Evolutionary conservation across 1,140 invertebrate species (phyloP), one percentile per base, ranked within the genome.

Genomic region (Dreissena rostriformis): DNA sequence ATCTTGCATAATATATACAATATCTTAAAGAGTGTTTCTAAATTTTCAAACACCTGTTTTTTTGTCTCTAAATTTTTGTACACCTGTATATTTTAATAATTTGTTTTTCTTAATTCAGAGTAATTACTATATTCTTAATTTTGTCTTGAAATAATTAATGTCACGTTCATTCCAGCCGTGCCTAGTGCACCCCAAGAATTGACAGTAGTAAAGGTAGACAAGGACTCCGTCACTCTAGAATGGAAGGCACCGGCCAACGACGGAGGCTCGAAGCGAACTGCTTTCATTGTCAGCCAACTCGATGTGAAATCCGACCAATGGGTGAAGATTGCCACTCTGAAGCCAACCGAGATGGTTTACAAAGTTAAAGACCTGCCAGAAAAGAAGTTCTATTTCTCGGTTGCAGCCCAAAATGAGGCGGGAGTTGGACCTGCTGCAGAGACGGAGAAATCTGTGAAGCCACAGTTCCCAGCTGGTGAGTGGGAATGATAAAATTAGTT

Each of bases 361-460:
- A 99, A 96, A 78, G 98, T 99, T 91, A 97, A 97, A 75, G 96
- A 97, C 86, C 97, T 99, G 22, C 96, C 96, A 76, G 97, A 98
- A 70, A 85, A 83, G 77, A 97, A 98, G 91, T 98, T 99, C 93
- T 99, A 99, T 90, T 99, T 99, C 95, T 95, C 98, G 82, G 96
- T 99, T 5, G 97, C 97, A 95, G 98, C 98, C 19, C 97, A 97
- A 28, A 99, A 99, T 94, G 97, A 98, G 68, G 99, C 99, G 90
- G 99, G 99, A 26, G 97, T 97, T 93, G 98, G 98, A 89, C 96
- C 97, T 75, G 96, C 98, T 10, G 97, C 91, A 97, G 97, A 49
- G 94, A 95, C 98, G 97, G 0, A 96, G 19, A 95, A 95, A 19
- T 96, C 97, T 19, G 96, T 98, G 12, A 94, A 97, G 39, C 97